Conservation (phyloP, 2,797 vertebrate species). For the Agapornis canus region DNA sequence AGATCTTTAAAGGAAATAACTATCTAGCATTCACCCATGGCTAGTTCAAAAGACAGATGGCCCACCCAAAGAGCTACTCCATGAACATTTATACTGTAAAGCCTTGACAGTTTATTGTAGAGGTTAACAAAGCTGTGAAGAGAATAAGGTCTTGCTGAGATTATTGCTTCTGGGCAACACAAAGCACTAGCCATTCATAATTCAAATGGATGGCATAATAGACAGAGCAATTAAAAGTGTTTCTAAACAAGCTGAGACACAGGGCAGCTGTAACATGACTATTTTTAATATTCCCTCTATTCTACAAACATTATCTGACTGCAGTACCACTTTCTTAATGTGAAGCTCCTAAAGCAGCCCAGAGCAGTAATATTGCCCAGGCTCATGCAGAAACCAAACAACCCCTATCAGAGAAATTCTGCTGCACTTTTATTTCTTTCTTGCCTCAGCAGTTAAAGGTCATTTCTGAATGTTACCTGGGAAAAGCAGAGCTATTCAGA, state of each 20-base stretch:
- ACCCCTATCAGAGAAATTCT: background rate
- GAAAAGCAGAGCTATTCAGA: background rate
- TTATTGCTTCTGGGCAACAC: constrained; percentile 57
- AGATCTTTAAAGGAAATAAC: background rate
- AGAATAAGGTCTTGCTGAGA: constrained; percentile 52
- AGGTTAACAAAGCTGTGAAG: constrained; percentile 65
- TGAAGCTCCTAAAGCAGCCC: background rate
- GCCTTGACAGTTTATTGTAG: constrained; percentile 33
- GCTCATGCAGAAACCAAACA: background rate
- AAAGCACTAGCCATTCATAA: constrained; percentile 25
- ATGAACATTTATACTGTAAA: constrained; percentile 11
- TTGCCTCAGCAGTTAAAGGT: background rate
- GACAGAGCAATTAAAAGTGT: constrained; percentile 64
- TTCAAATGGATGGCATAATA: constrained; percentile 54
- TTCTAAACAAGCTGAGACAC: constrained; percentile 60
- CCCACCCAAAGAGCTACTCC: background rate
- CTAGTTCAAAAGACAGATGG: constrained; percentile 9
- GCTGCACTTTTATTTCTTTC: background rate
- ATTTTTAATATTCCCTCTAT: background rate
- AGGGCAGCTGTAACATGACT: constrained; percentile 18
- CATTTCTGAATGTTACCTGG: background rate
- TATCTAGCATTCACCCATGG: background rate
- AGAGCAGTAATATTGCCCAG: background rate
- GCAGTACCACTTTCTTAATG: background rate
- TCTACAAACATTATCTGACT: constrained; percentile 8